phyloP scores from a whole-genome alignment of 2,113 vertebrate genomes.

The Ammodytes marinus region DNA sequence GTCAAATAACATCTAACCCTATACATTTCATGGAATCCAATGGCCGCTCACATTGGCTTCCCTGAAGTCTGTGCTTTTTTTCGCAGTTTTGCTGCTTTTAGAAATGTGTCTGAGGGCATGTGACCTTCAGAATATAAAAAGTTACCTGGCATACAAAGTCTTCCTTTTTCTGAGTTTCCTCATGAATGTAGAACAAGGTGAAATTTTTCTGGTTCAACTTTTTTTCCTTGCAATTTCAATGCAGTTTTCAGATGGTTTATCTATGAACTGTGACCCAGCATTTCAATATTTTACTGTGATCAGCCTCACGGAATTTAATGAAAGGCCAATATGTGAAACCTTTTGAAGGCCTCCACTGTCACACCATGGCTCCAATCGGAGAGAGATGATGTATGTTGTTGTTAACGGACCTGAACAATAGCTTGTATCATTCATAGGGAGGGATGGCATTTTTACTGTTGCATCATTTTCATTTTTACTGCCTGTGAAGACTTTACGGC shows the following conservation, averaged over 20 bases:
- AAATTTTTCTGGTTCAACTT: neutral
- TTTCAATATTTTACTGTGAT: neutral
- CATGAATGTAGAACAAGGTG: neutral
- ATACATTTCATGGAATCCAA: constrained; percentile 10
- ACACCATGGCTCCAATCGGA: neutral
- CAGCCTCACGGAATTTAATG: neutral
- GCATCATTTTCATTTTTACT: constrained; percentile 32
- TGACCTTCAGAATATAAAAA: constrained; percentile 16
- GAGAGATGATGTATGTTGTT: constrained; percentile 11
- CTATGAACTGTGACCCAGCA: neutral
- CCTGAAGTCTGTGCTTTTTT: neutral
- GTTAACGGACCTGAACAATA: constrained; percentile 21
- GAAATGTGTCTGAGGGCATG: neutral
- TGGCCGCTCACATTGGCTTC: neutral
- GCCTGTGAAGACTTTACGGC: constrained; percentile 40
- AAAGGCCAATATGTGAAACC: constrained; percentile 26
- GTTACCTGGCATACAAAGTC: neutral
- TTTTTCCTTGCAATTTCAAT: neutral
- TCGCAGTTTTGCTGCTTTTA: neutral
- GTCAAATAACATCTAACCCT: constrained; percentile 30
- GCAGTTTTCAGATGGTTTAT: neutral
- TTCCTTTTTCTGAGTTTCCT: neutral
- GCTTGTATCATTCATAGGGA: constrained; percentile 26
- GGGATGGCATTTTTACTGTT: constrained; percentile 43
- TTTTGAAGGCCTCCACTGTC: neutral